Conservation (phyloP, 2,888 invertebrate genomes). For the Caenorhabditis sp. region DNA sequence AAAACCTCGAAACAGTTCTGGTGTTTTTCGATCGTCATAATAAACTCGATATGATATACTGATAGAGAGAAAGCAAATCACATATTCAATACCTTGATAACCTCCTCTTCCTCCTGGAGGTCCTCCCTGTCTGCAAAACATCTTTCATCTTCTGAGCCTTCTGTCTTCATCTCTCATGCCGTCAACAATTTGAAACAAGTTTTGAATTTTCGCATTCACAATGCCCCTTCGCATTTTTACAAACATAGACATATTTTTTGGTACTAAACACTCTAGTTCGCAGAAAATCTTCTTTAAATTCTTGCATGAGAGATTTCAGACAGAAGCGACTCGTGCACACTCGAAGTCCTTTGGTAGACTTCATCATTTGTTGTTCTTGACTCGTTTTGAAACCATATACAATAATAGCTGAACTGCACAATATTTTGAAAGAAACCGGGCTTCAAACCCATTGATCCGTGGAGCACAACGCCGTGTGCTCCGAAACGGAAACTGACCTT, state of each 20-base stretch:
- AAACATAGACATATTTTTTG: constrained; percentile 3
- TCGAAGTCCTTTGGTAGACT: constrained; percentile 47
- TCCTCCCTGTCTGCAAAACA: constrained; percentile 74
- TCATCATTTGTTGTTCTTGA: constrained; percentile 44
- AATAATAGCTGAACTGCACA: constrained; percentile 58
- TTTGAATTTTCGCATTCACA: not conserved
- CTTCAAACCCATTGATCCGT: not conserved
- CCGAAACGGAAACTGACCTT: constrained; percentile 44
- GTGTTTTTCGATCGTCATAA: not conserved
- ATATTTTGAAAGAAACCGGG: constrained; percentile 54
- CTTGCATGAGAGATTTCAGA: constrained; percentile 57
- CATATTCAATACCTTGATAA: constrained; percentile 73
- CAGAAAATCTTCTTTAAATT: not conserved
- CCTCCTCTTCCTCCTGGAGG: constrained; percentile 77
- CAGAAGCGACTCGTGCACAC: constrained; percentile 50
- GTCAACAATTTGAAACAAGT: constrained; percentile 30
- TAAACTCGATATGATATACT: constrained; percentile 10
- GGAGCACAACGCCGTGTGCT: constrained; percentile 22
- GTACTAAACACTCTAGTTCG: no score
- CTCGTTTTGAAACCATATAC: constrained; percentile 52
- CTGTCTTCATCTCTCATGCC: constrained; percentile 65
- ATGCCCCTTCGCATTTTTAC: constrained; percentile 5
- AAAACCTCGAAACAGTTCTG: constrained; percentile 1
- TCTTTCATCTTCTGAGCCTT: constrained; percentile 52
- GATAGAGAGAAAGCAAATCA: constrained; percentile 40